Percentiles rank a stretch among this genome's conserved stretches.
These are phyloP conservation scores for Octodonta nipae DNA, from an alignment of 2,888 invertebrate species.

Conservation along the genomic window DNA sequence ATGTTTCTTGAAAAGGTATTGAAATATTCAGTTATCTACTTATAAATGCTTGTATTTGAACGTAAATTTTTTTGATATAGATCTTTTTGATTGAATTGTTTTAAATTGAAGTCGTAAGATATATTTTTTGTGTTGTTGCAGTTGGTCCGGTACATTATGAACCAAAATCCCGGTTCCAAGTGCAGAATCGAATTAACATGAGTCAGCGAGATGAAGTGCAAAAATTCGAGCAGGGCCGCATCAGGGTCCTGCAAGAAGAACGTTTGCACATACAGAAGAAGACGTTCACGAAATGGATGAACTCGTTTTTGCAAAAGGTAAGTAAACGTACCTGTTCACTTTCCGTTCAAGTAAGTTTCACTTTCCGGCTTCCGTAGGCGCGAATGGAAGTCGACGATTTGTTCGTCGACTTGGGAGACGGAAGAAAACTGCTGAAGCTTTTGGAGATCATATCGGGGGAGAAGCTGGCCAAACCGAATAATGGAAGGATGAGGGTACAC, in stretches of 20 bases:
- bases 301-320: constrained; percentile 89
- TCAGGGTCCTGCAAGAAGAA: constrained; percentile 93
- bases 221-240: constrained; percentile 92
- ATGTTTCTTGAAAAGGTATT: too few relatives aligned
- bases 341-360: background rate
- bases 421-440: constrained; percentile 78
- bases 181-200: constrained; percentile 65
- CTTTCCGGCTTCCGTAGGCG: constrained; percentile 69
- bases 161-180: constrained; percentile 31
- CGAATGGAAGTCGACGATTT: constrained; percentile 96
- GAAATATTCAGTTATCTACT: too few relatives aligned
- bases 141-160: constrained; percentile 32
- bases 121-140: constrained; percentile 16
- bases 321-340: too few relatives aligned
- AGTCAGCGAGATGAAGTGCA: constrained; percentile 82
- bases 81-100: too few relatives aligned
- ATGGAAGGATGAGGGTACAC: constrained; percentile 91
- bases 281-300: constrained; percentile 99
- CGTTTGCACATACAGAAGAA: constrained; percentile 97
- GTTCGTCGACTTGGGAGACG: constrained; percentile 91
- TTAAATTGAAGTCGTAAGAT: too few relatives aligned
- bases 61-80: too few relatives aligned
- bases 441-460: constrained; percentile 98
- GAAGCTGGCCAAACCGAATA: constrained; percentile 91
- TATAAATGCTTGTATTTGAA: too few relatives aligned